A percentile compares a stretch with the other conserved stretches of the same genome.
Conservation (phyloP, 2,113 vertebrate genomes). For the Gopherus evgoodei region DNA sequence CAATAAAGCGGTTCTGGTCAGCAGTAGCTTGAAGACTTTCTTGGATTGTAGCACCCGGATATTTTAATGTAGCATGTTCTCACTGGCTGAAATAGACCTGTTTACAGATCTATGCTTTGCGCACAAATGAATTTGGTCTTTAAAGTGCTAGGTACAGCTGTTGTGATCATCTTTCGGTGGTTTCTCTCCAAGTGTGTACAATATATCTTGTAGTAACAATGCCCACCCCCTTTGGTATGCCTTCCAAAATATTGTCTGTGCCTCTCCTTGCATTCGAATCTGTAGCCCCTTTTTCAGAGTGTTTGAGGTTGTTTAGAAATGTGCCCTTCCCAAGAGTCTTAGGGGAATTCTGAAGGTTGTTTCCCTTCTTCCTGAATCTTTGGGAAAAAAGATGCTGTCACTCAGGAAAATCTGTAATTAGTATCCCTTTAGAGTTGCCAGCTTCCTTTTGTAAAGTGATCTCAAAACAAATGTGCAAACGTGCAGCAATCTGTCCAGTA, state of each 20-base stretch:
- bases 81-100: conserved; percentile 11
- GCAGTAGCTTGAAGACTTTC: neutral
- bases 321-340: neutral
- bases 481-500: conserved; percentile 55
- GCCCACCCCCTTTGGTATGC: neutral
- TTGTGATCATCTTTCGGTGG: neutral
- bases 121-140: conserved; percentile 39
- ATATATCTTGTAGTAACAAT: neutral
- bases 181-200: neutral
- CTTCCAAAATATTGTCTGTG: neutral
- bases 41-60: neutral
- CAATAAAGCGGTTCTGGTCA: neutral
- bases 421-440: conserved; percentile 45
- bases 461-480: conserved; percentile 77
- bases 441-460: conserved; percentile 78
- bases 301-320: neutral
- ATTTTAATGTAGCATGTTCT: neutral
- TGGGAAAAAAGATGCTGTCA: conserved; percentile 29
- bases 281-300: neutral
- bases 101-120: conserved; percentile 36
- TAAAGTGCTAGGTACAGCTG: neutral
- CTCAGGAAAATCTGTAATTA: conserved; percentile 54
- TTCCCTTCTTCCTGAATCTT: neutral
- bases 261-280: neutral
- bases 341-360: neutral